Evolutionary conservation across 2,113 vertebrate genomes (phyloP).

Genomic region (Melozone crissalis): DNA sequence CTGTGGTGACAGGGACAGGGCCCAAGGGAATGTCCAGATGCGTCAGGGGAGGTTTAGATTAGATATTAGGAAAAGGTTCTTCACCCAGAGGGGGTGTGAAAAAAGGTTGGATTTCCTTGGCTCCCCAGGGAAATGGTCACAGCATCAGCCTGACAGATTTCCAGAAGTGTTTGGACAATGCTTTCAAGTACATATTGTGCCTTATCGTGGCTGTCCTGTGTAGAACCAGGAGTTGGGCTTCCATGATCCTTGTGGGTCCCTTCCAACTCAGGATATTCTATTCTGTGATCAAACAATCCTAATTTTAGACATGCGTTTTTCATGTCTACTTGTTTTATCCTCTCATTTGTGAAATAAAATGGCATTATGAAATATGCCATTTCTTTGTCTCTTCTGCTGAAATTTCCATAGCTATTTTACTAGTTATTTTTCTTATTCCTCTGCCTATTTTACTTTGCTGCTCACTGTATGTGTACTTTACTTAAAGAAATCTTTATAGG

Average conservation of each 20-base stretch:
- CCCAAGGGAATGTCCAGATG: accelerated
- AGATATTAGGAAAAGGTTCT: neutral
- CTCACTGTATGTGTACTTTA: neutral
- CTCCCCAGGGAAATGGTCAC: neutral
- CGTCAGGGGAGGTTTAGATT: neutral
- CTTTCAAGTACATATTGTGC: neutral
- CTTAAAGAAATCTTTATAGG: neutral
- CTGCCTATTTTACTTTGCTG: neutral
- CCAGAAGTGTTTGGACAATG: neutral
- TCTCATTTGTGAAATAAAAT: neutral
- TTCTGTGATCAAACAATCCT: neutral
- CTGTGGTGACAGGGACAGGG: neutral
- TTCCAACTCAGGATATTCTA: neutral
- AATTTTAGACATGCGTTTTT: neutral
- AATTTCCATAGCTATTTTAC: neutral
- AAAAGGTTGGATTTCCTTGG: neutral
- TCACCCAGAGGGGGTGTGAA: neutral
- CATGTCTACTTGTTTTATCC: neutral
- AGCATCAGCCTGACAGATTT: neutral
- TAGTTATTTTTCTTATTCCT: neutral
- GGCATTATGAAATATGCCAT: neutral
- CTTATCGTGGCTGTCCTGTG: neutral
- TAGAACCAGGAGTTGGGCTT: neutral
- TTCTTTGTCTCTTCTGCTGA: neutral
- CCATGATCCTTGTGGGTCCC: neutral